Evolutionary conservation across 2,797 vertebrate genomes (phyloP).

Genomic region (Parauchenoglanis ngamensis): DNA sequence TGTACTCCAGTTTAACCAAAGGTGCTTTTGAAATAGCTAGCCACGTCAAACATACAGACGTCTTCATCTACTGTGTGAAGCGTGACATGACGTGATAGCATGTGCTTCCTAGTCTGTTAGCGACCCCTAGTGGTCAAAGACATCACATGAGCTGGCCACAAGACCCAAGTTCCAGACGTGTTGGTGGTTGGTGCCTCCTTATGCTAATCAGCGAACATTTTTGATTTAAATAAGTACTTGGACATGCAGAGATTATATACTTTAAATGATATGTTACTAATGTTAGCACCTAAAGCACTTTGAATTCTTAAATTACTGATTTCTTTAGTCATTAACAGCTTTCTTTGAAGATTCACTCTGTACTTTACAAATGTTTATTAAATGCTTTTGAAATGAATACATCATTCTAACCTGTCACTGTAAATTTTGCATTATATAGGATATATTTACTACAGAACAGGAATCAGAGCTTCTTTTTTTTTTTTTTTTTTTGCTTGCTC

Average conservation of each 20-base stretch:
- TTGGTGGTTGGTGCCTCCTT: background rate
- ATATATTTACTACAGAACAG: background rate
- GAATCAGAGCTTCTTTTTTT: background rate
- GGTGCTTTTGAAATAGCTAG: conserved; percentile 6
- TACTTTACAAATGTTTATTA: conserved; percentile 33
- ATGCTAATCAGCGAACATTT: background rate
- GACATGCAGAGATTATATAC: background rate
- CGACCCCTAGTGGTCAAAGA: conserved; percentile 44
- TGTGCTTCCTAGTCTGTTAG: background rate
- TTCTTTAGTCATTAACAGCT: conserved; percentile 11
- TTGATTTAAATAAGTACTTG: background rate
- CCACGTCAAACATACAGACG: background rate
- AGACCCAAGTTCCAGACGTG: background rate
- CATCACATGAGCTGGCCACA: background rate
- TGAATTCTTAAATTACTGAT: conserved; percentile 6
- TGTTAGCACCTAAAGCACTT: conserved; percentile 41
- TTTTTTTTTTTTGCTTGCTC: background rate
- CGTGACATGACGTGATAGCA: background rate
- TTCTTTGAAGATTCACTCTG: conserved; percentile 14
- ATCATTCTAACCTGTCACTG: background rate
- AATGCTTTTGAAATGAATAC: conserved; percentile 2
- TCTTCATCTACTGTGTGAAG: conserved; percentile 27
- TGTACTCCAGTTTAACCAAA: conserved; percentile 40
- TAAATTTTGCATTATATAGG: too few species aligned
- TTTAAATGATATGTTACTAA: background rate